Conservation (phyloP, 1,140 invertebrate genomes). For the Halotydeus destructor region DNA sequence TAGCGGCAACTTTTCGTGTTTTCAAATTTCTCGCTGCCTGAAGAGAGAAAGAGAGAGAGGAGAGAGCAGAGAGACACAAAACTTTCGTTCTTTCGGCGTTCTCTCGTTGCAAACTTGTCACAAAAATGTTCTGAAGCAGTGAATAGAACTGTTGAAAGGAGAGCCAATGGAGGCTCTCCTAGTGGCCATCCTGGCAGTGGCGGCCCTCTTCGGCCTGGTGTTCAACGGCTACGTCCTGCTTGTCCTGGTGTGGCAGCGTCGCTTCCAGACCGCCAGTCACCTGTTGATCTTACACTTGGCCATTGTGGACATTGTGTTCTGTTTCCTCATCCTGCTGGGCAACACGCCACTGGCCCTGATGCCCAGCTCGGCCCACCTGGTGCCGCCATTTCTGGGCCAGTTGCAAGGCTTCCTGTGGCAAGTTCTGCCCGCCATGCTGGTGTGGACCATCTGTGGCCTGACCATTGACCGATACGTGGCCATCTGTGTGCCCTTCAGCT, state of each 20-base stretch:
- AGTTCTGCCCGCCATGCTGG: slow-evolving; percentile 43
- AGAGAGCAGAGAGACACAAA: too few species aligned
- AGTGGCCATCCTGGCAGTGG: slow-evolving; percentile 5
- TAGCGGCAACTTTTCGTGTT: too few species aligned
- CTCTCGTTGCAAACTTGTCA: neutral
- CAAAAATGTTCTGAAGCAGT: too few species aligned
- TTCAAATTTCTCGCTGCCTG: too few species aligned
- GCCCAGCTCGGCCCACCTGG: slow-evolving; percentile 1
- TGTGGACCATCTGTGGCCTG: slow-evolving; percentile 55
- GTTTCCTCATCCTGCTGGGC: slow-evolving; percentile 34
- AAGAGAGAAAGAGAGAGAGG: too few species aligned
- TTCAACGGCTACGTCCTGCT: slow-evolving; percentile 17
- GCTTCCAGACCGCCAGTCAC: slow-evolving; percentile 40
- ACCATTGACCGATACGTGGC: slow-evolving; percentile 56
- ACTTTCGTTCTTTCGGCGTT: too few species aligned
- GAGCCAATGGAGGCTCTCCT: neutral
- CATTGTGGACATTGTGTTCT: slow-evolving; percentile 39
- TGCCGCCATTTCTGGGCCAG: slow-evolving; percentile 16
- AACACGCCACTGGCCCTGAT: slow-evolving; percentile 26
- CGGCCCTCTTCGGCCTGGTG: slow-evolving; percentile 13
- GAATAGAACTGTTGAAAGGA: too few species aligned
- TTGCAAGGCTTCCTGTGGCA: slow-evolving; percentile 41
- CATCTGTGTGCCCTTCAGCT: slow-evolving; percentile 50
- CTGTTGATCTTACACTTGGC: slow-evolving; percentile 46
- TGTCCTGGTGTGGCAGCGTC: slow-evolving; percentile 15